These are phyloP conservation scores for Galerucella calmariensis DNA, from an alignment of 2,888 invertebrate genomes.

Conservation along the genomic window DNA sequence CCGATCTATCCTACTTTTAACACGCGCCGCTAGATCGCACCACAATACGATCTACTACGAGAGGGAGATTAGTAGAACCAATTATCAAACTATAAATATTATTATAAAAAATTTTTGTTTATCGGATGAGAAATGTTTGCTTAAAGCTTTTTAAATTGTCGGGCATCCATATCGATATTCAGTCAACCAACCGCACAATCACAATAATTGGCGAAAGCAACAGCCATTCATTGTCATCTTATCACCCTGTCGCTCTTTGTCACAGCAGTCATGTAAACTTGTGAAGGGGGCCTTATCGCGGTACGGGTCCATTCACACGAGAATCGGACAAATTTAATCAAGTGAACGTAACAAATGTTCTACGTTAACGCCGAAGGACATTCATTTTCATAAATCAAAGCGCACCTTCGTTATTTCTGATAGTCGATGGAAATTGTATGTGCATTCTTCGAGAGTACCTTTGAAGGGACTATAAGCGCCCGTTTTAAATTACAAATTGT, in stretches of 20 bases:
- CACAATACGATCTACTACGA: too few species aligned
- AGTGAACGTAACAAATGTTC: conserved; percentile 63
- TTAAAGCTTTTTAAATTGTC: too few species aligned
- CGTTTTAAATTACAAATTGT: too few species aligned
- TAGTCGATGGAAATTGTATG: too few species aligned
- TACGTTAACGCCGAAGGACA: conserved; percentile 53
- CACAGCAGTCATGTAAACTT: conserved; percentile 54
- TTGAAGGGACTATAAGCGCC: too few species aligned
- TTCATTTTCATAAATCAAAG: conserved; percentile 41
- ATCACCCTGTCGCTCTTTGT: conserved; percentile 49
- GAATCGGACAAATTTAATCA: conserved; percentile 63
- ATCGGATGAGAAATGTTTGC: too few species aligned
- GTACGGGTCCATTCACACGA: conserved; percentile 60
- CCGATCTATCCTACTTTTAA: too few species aligned
- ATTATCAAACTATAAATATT: too few species aligned
- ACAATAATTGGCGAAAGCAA: conserved; percentile 52
- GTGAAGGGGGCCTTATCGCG: conserved; percentile 57
- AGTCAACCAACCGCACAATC: conserved; percentile 43
- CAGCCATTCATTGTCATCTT: conserved; percentile 61
- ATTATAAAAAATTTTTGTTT: too few species aligned
- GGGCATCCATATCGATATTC: not conserved
- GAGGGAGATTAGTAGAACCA: too few species aligned
- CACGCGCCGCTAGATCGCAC: too few species aligned
- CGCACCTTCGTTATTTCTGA: conserved; percentile 5
- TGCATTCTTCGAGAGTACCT: too few species aligned